A percentile compares a stretch with the other conserved stretches of the same genome.
These are phyloP conservation scores for Leucoma salicis DNA, from an alignment of 2,888 invertebrate species.

Conservation along the genomic window DNA sequence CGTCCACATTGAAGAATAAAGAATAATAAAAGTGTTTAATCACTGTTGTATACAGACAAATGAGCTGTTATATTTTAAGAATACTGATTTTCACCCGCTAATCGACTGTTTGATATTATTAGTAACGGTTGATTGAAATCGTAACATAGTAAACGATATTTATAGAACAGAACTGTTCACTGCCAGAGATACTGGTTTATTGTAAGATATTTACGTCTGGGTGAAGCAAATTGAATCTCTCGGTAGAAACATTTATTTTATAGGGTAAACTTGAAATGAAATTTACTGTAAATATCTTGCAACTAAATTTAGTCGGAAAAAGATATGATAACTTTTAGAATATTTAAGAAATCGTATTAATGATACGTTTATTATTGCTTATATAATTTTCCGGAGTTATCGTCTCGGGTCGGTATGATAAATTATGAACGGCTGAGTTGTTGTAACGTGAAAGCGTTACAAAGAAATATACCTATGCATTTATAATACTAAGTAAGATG, in stretches of 20 bases:
- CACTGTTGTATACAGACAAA: conserved; percentile 2
- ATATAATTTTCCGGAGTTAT: no score
- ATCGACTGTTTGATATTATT: conserved; percentile 23
- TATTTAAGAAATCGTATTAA: no score
- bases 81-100: conserved; percentile 8
- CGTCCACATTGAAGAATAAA: no score
- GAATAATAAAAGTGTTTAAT: no score
- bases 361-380: no score
- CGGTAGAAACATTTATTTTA: conserved; percentile 13
- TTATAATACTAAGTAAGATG: no score
- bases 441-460: no score
- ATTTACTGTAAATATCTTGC: background rate
- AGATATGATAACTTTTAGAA: no score
- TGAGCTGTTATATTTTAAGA: conserved; percentile 20
- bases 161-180: conserved; percentile 6
- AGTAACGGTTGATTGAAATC: conserved; percentile 22
- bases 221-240: conserved; percentile 3
- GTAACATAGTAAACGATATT: conserved; percentile 15
- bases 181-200: conserved; percentile 2
- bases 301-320: background rate
- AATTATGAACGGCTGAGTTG: no score
- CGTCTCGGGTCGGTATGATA: no score
- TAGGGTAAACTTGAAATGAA: background rate
- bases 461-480: no score
- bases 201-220: conserved; percentile 8